These are phyloP conservation scores for Molothrus aeneus DNA, from an alignment of 2,797 vertebrate genomes.

Conservation along the genomic window DNA sequence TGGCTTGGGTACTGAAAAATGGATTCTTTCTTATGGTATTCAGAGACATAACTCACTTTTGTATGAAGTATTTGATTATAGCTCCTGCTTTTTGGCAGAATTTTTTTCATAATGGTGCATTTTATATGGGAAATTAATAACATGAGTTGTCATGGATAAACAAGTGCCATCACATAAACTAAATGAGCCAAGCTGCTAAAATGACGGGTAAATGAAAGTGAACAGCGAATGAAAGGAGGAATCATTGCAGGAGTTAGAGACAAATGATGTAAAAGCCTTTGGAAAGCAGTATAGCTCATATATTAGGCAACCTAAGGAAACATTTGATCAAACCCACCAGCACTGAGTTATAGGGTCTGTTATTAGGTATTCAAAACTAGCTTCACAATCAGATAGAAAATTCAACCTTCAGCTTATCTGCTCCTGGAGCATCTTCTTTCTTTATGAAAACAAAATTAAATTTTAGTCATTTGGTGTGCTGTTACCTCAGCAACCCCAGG, in stretches of 20 bases:
- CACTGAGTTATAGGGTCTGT: background rate
- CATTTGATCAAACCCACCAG: background rate
- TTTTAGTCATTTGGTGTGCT: background rate
- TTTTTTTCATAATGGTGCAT: conserved; percentile 1
- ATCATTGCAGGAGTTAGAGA: background rate
- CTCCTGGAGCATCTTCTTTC: background rate
- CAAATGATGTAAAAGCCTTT: background rate
- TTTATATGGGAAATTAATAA: conserved; percentile 31
- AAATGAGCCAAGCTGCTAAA: background rate
- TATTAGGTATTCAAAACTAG: background rate
- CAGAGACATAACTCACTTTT: conserved; percentile 30
- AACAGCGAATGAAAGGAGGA: background rate
- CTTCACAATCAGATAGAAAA: background rate
- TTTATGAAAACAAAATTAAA: background rate
- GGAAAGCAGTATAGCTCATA: background rate
- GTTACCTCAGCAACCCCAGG: background rate
- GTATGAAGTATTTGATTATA: background rate
- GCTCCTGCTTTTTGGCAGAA: background rate
- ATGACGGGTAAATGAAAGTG: background rate
- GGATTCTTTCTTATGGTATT: background rate
- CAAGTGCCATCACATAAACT: background rate
- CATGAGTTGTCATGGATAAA: conserved; percentile 18
- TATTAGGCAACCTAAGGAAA: background rate
- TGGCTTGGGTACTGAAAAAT: conserved; percentile 27
- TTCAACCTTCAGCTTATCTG: background rate